Evolutionary conservation across 2,888 invertebrate species (phyloP).

Genomic region (Helleia helle): DNA sequence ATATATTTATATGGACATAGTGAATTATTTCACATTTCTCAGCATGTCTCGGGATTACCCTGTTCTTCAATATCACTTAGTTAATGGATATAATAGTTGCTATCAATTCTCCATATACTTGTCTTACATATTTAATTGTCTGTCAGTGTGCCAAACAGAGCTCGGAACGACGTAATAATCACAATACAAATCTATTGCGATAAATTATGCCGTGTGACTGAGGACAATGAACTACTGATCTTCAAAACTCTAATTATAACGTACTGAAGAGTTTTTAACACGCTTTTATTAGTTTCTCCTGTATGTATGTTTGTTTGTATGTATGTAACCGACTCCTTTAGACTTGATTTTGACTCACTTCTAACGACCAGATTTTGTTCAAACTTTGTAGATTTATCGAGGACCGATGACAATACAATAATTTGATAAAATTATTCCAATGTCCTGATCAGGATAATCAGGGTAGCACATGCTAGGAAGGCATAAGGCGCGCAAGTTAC

Average conservation of each 20-base stretch:
- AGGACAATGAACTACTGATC: constrained; percentile 4
- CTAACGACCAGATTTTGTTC: too few relatives aligned
- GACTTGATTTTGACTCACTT: too few relatives aligned
- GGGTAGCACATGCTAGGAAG: too few relatives aligned
- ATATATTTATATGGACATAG: neutral
- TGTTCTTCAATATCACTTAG: constrained; percentile 7
- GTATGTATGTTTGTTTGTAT: too few relatives aligned
- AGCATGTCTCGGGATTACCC: neutral
- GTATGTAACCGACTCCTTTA: too few relatives aligned
- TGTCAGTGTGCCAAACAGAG: constrained; percentile 4
- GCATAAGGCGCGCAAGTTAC: too few relatives aligned
- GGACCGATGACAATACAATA: too few relatives aligned
- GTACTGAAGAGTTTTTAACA: too few relatives aligned
- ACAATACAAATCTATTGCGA: constrained; percentile 7
- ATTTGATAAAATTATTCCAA: too few relatives aligned
- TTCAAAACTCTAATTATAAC: constrained; percentile 2
- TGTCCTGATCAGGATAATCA: too few relatives aligned
- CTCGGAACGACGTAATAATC: constrained; percentile 4
- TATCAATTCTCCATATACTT: constrained; percentile 5
- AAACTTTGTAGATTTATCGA: too few relatives aligned
- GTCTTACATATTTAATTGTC: constrained; percentile 7
- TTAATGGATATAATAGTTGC: constrained; percentile 6
- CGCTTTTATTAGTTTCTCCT: too few relatives aligned
- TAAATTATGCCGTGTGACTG: constrained; percentile 1
- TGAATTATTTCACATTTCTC: neutral